These are phyloP conservation scores for Platycheirus albimanus DNA, from an alignment of 2,888 invertebrate species.

Conservation along the genomic window DNA sequence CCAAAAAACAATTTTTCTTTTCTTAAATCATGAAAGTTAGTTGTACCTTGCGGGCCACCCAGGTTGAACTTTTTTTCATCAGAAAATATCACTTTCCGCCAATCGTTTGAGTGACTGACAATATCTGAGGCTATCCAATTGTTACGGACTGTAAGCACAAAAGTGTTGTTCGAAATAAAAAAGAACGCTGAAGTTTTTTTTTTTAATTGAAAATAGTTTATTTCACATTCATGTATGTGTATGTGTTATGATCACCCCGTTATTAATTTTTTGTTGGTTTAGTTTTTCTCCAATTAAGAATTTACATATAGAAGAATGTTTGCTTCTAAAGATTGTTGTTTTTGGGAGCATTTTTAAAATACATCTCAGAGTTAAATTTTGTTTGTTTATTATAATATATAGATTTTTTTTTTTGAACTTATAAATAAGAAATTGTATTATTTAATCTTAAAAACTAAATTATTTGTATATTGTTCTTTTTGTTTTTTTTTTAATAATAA, in stretches of 20 bases:
- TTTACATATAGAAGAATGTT: slow-evolving; percentile 52
- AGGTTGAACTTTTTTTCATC: no score
- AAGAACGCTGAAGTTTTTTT: not conserved
- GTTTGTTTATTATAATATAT: slow-evolving; percentile 29
- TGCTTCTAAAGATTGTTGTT: slow-evolving; percentile 37
- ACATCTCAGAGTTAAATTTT: slow-evolving; percentile 44
- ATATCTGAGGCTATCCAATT: no score
- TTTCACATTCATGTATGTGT: slow-evolving; percentile 37
- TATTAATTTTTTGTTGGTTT: slow-evolving; percentile 16
- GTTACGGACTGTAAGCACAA: no score
- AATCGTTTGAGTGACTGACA: no score
- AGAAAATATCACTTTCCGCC: no score
- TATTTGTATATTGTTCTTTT: slow-evolving; percentile 24
- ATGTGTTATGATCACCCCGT: slow-evolving; percentile 54
- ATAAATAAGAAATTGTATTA: slow-evolving; percentile 57
- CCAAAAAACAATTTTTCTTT: no score
- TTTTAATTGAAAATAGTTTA: slow-evolving; percentile 73
- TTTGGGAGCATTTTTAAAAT: slow-evolving; percentile 59
- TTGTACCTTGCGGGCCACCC: no score
- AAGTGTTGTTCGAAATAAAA: no score
- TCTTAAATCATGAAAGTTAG: no score
- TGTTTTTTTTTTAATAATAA: slow-evolving; percentile 1
- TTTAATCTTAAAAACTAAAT: slow-evolving; percentile 53
- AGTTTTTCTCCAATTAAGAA: slow-evolving; percentile 49
- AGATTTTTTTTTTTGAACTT: slow-evolving; percentile 41